phyloP scores from a whole-genome alignment of 2,797 vertebrate species.

The Ctenochaetus hawaiiensis region DNA sequence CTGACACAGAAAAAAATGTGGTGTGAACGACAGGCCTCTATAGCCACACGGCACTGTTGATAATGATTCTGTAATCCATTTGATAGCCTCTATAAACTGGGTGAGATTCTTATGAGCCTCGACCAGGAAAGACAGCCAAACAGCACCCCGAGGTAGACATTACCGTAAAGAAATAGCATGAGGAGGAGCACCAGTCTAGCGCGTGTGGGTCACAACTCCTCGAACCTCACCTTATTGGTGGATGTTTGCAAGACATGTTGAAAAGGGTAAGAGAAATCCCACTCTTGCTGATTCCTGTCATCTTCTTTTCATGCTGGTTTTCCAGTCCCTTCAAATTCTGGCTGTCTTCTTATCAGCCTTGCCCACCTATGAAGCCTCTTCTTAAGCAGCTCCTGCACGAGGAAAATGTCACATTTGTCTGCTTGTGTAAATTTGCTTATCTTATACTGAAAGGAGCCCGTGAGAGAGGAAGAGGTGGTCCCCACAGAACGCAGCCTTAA shows the following conservation, averaged over 20 bases:
- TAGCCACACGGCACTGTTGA: slow-evolving; percentile 58
- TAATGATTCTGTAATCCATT: slow-evolving; percentile 80
- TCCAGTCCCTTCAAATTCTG: slow-evolving; percentile 41
- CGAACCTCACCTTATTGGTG: slow-evolving; percentile 38
- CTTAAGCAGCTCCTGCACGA: slow-evolving; percentile 68
- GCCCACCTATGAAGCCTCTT: slow-evolving; percentile 74
- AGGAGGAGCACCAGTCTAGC: slow-evolving; percentile 36
- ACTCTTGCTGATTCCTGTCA: slow-evolving; percentile 62
- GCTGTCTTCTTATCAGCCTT: slow-evolving; percentile 75
- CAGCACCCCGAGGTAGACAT: slow-evolving; percentile 51
- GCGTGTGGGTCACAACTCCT: slow-evolving; percentile 45
- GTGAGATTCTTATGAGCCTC: slow-evolving; percentile 52
- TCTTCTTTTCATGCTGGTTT: slow-evolving; percentile 67
- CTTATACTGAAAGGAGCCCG: slow-evolving; percentile 54
- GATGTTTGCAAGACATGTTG: slow-evolving; percentile 54
- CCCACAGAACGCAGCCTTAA: slow-evolving; percentile 56
- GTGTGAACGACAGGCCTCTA: slow-evolving; percentile 55
- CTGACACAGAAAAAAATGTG: slow-evolving; percentile 61
- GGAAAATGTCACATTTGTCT: slow-evolving; percentile 71
- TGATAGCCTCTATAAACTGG: slow-evolving; percentile 69
- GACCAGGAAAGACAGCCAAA: slow-evolving; percentile 58
- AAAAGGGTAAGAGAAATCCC: slow-evolving; percentile 52
- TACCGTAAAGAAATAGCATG: slow-evolving; percentile 61
- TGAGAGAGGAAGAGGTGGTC: slow-evolving; percentile 63
- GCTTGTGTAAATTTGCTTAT: slow-evolving; percentile 77